Conservation (phyloP, 2,797 vertebrate species). For the Hyperoplus lanceolatus region DNA sequence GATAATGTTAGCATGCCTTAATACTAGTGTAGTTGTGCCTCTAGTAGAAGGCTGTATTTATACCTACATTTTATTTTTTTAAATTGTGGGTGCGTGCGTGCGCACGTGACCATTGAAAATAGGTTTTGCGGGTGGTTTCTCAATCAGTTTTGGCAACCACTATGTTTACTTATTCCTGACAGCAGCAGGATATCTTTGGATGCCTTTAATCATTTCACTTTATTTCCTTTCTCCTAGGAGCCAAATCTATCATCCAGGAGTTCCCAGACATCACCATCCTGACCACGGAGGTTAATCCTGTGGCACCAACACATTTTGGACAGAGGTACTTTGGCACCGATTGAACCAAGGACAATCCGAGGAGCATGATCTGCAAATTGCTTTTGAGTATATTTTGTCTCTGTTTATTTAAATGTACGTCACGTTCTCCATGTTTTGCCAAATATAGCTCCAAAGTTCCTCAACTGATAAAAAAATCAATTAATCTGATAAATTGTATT, state of each 20-base stretch:
- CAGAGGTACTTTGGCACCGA: slow-evolving; percentile 98
- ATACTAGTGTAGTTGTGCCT: neutral
- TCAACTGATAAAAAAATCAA: slow-evolving; percentile 30
- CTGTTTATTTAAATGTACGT: slow-evolving; percentile 57
- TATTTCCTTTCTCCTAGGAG: slow-evolving; percentile 85
- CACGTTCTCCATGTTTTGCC: slow-evolving; percentile 70
- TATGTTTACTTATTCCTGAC: neutral
- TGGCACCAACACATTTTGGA: slow-evolving; percentile 97
- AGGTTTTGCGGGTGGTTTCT: neutral
- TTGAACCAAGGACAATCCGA: slow-evolving; percentile 72
- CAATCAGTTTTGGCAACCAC: neutral
- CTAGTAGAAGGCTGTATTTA: neutral
- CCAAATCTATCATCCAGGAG: slow-evolving; percentile 97
- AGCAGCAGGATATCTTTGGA: neutral
- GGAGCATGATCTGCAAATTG: slow-evolving; percentile 52
- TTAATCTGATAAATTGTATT: slow-evolving; percentile 43
- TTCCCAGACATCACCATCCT: slow-evolving; percentile 99
- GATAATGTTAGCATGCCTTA: neutral
- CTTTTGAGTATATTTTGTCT: slow-evolving; percentile 53
- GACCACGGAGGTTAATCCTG: slow-evolving; percentile 96
- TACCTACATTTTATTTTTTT: neutral
- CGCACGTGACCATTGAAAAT: neutral
- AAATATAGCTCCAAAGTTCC: slow-evolving; percentile 61
- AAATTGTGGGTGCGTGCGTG: neutral
- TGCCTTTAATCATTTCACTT: neutral